A percentile compares a stretch with the other conserved stretches of the same genome.
Conservation (phyloP, 2,888 invertebrate species). For the Imbricaverruca yamaguchii region DNA sequence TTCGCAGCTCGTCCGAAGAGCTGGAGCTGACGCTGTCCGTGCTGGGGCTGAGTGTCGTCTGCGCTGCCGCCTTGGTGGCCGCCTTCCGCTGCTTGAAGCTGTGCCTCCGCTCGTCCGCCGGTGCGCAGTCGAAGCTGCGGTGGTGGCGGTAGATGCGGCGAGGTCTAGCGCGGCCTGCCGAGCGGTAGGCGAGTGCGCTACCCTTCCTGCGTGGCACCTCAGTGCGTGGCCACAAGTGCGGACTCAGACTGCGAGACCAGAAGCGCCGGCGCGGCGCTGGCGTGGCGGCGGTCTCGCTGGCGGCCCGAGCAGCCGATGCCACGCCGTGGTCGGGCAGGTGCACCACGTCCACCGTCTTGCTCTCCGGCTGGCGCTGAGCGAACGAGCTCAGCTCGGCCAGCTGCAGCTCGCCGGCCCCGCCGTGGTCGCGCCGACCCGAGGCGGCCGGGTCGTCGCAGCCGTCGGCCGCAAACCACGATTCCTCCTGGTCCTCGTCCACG, state of each 20-base stretch:
- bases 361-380: neutral
- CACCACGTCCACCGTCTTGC: conserved; percentile 9
- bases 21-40: neutral
- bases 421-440: no score
- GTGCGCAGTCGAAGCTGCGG: neutral
- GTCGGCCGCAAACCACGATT: neutral
- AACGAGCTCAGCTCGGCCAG: neutral
- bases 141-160: neutral
- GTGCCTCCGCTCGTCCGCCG: neutral
- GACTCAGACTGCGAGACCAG: neutral
- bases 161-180: no score
- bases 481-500: conserved; percentile 7
- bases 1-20: neutral
- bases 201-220: neutral
- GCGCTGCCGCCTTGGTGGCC: neutral
- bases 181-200: neutral
- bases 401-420: neutral
- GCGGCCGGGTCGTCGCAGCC: no score
- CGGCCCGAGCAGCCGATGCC: neutral
- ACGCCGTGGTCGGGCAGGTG: neutral
- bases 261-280: neutral
- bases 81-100: neutral
- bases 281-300: neutral
- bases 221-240: neutral
- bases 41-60: neutral